These are phyloP conservation scores for mouse (Mus musculus) DNA, from an alignment of 2,113 vertebrate species.

Conservation along the genomic window GRCm39 chr4:108152001-108152500, in stretches of 20 bases:
- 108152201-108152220: background rate
- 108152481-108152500: background rate
- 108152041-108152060: background rate
- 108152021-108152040: slow-evolving; percentile 11
- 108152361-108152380: background rate
- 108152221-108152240: background rate
- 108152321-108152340: background rate
- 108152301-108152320: background rate
- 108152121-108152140: background rate
- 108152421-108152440: background rate
- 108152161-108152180: background rate
- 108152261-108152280: background rate
- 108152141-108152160: background rate
- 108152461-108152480: background rate
- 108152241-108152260: background rate
- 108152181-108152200: background rate
- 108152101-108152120: background rate
- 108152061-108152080: background rate
- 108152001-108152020: background rate
- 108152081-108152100: background rate
- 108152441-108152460: background rate
- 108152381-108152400: background rate
- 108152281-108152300: background rate
- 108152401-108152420: background rate
- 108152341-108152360: background rate